phyloP scores from a whole-genome alignment of 53 echinoderm and acorn worm species.

The Mesocentrotus franciscanus region DNA sequence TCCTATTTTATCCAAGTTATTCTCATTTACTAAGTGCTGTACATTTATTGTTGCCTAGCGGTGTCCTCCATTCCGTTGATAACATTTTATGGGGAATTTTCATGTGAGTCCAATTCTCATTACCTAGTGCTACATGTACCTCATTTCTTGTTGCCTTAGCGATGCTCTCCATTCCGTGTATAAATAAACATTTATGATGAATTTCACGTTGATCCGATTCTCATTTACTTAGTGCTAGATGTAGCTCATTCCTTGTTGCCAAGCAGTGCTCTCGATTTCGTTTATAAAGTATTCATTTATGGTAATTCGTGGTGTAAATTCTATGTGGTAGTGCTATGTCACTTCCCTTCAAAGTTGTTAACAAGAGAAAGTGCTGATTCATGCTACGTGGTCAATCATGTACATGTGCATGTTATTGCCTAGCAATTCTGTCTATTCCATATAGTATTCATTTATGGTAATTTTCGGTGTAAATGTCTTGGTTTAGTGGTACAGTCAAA shows the following conservation, averaged over 20 bases:
- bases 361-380: too few relatives aligned
- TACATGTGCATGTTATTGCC: background rate
- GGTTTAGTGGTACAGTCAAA: too few relatives aligned
- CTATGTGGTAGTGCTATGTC: background rate
- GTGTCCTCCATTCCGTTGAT: background rate
- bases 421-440: background rate
- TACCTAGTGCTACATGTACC: background rate
- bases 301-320: background rate
- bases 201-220: background rate
- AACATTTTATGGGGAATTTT: background rate
- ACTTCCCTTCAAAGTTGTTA: background rate
- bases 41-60: background rate
- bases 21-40: background rate
- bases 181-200: background rate
- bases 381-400: too few relatives aligned
- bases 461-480: background rate
- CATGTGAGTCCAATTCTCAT: background rate
- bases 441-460: background rate
- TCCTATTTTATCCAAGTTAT: too few relatives aligned
- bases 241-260: background rate
- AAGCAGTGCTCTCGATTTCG: background rate
- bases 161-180: background rate
- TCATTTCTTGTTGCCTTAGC: background rate
- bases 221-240: background rate
- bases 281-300: background rate